Conservation (phyloP, 2,888 invertebrate species). For the Lysandra bellargus region DNA sequence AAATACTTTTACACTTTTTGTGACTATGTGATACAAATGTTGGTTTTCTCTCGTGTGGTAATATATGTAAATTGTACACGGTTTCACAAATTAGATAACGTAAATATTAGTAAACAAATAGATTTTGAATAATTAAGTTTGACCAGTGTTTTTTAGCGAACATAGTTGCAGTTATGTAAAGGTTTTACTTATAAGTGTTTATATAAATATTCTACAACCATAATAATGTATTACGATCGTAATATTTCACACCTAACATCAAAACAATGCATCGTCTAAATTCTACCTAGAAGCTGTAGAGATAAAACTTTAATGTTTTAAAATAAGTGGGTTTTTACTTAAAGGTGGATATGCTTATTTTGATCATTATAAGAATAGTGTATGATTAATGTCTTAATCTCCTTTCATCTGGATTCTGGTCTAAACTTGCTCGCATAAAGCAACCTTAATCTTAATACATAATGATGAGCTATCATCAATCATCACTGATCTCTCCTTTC, state of each 20-base stretch:
- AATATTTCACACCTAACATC: too few relatives aligned
- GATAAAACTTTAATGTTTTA: too few relatives aligned
- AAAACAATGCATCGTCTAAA: too few relatives aligned
- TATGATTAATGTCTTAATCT: not conserved
- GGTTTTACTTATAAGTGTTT: too few relatives aligned
- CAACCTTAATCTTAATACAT: not conserved
- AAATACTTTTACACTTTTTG: not conserved
- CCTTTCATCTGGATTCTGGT: not conserved
- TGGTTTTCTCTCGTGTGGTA: slow-evolving; percentile 3
- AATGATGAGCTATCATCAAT: not conserved
- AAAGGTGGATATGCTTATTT: not conserved
- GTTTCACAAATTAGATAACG: not conserved
- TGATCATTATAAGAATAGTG: too few relatives aligned
- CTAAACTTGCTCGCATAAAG: not conserved
- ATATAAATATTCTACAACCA: too few relatives aligned
- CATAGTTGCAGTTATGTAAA: not conserved
- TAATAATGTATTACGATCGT: too few relatives aligned
- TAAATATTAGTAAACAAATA: slow-evolving; percentile 1
- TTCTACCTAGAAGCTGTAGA: too few relatives aligned
- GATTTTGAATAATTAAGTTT: not conserved
- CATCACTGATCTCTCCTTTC: not conserved
- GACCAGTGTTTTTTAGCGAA: not conserved
- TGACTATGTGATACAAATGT: slow-evolving; percentile 1
- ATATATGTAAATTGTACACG: slow-evolving; percentile 7
- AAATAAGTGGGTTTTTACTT: too few relatives aligned